Evolutionary conservation across 2,113 vertebrate species (phyloP).

Genomic region (Crocuta crocuta): DNA sequence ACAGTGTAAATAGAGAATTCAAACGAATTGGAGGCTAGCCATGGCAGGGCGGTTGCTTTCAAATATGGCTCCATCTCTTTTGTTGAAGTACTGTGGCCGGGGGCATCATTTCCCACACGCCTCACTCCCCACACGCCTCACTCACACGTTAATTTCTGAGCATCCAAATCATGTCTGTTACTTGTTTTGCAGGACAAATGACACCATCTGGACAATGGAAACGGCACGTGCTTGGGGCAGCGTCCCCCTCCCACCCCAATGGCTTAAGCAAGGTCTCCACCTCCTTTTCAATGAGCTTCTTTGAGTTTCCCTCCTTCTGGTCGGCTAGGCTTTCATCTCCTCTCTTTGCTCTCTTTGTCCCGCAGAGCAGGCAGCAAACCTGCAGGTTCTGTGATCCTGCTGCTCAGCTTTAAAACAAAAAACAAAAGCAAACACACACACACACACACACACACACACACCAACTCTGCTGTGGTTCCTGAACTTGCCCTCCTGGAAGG

Average conservation of each 20-base stretch:
- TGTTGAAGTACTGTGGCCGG: background rate
- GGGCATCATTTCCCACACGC: conserved; percentile 32
- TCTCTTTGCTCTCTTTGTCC: conserved; percentile 53
- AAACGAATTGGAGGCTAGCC: conserved; percentile 48
- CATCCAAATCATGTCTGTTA: conserved; percentile 49
- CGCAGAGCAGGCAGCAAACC: conserved; percentile 60
- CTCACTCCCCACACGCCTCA: conserved; percentile 37
- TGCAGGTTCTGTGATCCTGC: conserved; percentile 49
- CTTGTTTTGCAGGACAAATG: conserved; percentile 63
- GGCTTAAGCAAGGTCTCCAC: conserved; percentile 46
- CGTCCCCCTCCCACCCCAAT: background rate
- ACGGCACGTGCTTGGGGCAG: conserved; percentile 8
- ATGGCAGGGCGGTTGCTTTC: conserved; percentile 46
- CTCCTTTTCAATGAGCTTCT: background rate
- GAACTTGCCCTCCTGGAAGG: conserved; percentile 62
- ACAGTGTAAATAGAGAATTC: conserved; percentile 73
- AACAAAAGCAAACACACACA: background rate
- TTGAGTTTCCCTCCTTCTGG: conserved; percentile 36
- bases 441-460: too few relatives aligned
- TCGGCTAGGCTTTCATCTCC: conserved; percentile 57
- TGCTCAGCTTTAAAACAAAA: conserved; percentile 57
- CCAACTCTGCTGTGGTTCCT: conserved; percentile 11
- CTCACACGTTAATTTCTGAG: conserved; percentile 48
- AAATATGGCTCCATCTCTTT: conserved; percentile 35
- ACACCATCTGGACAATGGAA: conserved; percentile 62